phyloP scores from a whole-genome alignment of 2,888 invertebrate genomes.

The Spicauda simplicius region DNA sequence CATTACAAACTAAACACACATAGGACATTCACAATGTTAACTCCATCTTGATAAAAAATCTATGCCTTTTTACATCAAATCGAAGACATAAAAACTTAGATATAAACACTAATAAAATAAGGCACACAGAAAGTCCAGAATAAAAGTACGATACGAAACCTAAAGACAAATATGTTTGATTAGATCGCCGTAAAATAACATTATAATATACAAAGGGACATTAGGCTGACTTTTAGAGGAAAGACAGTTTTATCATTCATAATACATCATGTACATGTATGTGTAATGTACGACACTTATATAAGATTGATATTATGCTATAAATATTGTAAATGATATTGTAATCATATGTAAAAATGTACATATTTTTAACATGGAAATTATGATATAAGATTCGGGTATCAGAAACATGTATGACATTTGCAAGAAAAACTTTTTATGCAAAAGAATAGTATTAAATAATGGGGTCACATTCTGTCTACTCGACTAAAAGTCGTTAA shows the following conservation, averaged over 20 bases:
- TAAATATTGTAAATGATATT: too few relatives aligned
- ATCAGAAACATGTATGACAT: too few relatives aligned
- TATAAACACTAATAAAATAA: conserved; percentile 61
- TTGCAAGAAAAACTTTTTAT: too few relatives aligned
- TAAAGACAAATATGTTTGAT: conserved; percentile 24
- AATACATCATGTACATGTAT: too few relatives aligned
- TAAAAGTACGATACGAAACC: conserved; percentile 38
- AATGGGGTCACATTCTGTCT: neutral
- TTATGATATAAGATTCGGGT: too few relatives aligned
- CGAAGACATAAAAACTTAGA: conserved; percentile 45
- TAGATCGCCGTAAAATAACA: conserved; percentile 29
- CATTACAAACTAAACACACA: conserved; percentile 38
- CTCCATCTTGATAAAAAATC: conserved; percentile 38
- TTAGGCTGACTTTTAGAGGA: neutral
- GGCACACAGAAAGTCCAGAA: conserved; percentile 62
- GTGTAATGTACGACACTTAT: too few relatives aligned
- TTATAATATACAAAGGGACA: conserved; percentile 27
- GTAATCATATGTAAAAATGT: too few relatives aligned
- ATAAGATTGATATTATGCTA: too few relatives aligned
- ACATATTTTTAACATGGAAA: too few relatives aligned
- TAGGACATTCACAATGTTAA: conserved; percentile 40
- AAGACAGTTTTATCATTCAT: conserved; percentile 1
- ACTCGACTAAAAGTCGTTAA: neutral
- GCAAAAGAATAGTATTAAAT: neutral
- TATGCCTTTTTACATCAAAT: conserved; percentile 38